Base-by-base conservation (phyloP, 2,113 vertebrate species). In the Mormyrus lacerda region DNA sequence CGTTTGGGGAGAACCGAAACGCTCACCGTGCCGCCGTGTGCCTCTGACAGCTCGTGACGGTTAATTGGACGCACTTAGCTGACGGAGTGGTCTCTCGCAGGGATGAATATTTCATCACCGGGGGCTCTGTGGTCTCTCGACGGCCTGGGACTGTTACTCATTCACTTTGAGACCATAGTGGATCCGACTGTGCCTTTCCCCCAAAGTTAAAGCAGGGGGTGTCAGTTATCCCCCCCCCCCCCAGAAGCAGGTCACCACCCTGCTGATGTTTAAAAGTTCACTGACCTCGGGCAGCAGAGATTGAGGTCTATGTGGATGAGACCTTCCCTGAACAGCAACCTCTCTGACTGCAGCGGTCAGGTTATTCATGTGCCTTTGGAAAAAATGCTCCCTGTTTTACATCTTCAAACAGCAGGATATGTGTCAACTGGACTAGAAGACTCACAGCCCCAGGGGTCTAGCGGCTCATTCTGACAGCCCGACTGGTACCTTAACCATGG, bases 51-150 rank as follows among this genome's bases (percentile, higher is more conserved):
- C 51, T 87, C 89, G 91, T 89, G 83, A 65, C 21, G 45, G 89
- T 87, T 93, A 92, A 93, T 93, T 93, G 91, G 90, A 90, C 19
- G 85, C 88, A 88, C 88, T 92, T 91, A 90, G 89, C 89, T 87
- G 84, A 88, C 69, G 48, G 76, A 89, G 89, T 87, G 85, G 35
- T n/a, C 90, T 79, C 44, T 27, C 45, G 17, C 85, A 90, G 76
- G 89, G 76, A 90, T 92, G 88, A 91, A 92, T 92, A 92, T 92
- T 92, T 92, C 48, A 91, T 89, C 35, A 53, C 47, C 88, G 88
- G 88, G 10, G 69, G 88, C 88, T 17, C 88, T 58, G 47, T 82
- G 73, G 6, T 53, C 19, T 35, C 39, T 19, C 48, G 11, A 11
- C 1, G 3, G 42, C 24, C 79, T 6, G 10, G 27, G 76, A 45